Base-by-base conservation (phyloP, 2,888 invertebrate species). In the Keiferia lycopersicella region DNA sequence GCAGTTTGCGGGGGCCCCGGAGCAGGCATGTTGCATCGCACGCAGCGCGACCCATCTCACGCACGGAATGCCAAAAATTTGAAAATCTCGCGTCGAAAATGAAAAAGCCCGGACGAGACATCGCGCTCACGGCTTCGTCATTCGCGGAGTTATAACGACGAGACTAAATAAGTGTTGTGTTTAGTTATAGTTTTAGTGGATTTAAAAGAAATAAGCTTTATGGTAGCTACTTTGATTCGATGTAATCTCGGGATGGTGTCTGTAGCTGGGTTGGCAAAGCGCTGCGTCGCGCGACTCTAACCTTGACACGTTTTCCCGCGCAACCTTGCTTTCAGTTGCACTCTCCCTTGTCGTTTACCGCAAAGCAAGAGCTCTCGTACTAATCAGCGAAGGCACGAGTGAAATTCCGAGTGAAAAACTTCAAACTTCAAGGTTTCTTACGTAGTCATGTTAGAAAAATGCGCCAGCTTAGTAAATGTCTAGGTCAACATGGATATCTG, bases 231-330 rank as follows among this genome's bases (percentile, higher is more conserved):
- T 39, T 41, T n/a, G 48, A 45, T 67, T 66, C 77, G 75, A 51
- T 45, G 68, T 70, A 70, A 70, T 22, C 76, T 73, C 76, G 75
- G 76, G 74, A 79, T 83, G 82, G 83, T 81, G 82, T 78, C 79
- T 22, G 16, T 45, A 10, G 20, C 51, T 34, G 56, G 30, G 38
- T 53, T 38, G 60, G 60, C 76, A 22, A 22, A 78, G 71, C 78
- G 83, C 82, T 82, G 78, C 81, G 76, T 77, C 81, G 80, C 81
- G 83, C 75, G 76, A 79, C 82, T 73, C 77, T 85, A 87, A 88
- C 91, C 91, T 91, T 91, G 91, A 89, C 91, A 90, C 86, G 76
- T 81, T 91, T 89, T 89, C 87, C 88, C 89, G 88, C 90, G 87
- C 81, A 82, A 84, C 86, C 87, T 88, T 87, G 85, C 85, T 87